phyloP scores from a whole-genome alignment of 2,888 invertebrate genomes.

The Drosophila prostipennis region DNA sequence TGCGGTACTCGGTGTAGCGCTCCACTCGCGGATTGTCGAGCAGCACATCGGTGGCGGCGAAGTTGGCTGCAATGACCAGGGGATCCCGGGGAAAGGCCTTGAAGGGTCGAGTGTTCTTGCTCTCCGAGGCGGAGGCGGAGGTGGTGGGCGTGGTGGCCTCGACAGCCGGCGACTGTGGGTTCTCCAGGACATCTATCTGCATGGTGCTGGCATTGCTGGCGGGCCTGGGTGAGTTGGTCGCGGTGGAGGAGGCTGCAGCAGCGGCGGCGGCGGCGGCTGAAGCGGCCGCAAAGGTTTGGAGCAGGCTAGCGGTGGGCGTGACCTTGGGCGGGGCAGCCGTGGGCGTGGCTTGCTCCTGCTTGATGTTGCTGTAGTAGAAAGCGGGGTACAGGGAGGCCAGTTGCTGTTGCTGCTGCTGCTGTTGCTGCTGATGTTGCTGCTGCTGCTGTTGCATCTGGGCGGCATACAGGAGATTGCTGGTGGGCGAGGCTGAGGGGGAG shows the following conservation, averaged over 20 bases:
- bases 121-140: constrained; percentile 25
- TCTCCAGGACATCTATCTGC: constrained; percentile 63
- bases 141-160: constrained; percentile 52
- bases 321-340: constrained; percentile 29
- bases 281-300: constrained; percentile 60
- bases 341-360: constrained; percentile 60
- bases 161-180: constrained; percentile 52
- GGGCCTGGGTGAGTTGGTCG: constrained; percentile 45
- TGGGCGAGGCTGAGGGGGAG: constrained; percentile 76
- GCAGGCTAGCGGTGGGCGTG: constrained; percentile 49
- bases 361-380: constrained; percentile 68
- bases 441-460: constrained; percentile 27
- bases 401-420: constrained; percentile 41
- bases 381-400: constrained; percentile 69
- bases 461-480: constrained; percentile 49
- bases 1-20: constrained; percentile 89
- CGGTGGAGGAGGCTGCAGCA: constrained; percentile 27
- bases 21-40: constrained; percentile 87
- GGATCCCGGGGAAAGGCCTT: constrained; percentile 91
- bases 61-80: constrained; percentile 86
- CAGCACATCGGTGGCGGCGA: constrained; percentile 85
- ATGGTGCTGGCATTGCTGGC: constrained; percentile 64
- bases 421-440: constrained; percentile 51
- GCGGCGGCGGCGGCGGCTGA: constrained; percentile 55
- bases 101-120: constrained; percentile 87